Evolutionary conservation across 2,888 invertebrate species (phyloP).

Genomic region (Geotrupes spiniger): DNA sequence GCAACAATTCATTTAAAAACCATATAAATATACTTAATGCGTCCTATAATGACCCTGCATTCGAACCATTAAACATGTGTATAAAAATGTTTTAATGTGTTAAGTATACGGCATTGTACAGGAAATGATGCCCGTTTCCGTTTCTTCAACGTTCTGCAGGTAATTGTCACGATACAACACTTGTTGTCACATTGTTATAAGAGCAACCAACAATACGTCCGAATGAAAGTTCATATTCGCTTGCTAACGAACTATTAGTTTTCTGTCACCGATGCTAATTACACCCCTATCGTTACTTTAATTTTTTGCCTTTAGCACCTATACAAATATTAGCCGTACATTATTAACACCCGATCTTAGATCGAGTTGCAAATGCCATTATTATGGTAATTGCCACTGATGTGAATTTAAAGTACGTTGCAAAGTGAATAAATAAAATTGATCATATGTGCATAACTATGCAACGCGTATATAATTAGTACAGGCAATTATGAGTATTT

Average conservation of each 20-base stretch:
- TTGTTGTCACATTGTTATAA: slow-evolving; percentile 1
- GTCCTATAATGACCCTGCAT: slow-evolving; percentile 20
- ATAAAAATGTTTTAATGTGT: slow-evolving; percentile 35
- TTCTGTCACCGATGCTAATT: slow-evolving; percentile 1
- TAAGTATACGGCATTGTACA: slow-evolving; percentile 21
- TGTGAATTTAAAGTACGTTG: no score
- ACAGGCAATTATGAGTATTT: no score
- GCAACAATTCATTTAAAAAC: no score
- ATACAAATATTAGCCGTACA: no score
- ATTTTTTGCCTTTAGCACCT: no score
- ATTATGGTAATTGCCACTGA: background rate
- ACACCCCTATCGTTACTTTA: background rate
- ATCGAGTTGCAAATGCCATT: slow-evolving; percentile 2
- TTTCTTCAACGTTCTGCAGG: slow-evolving; percentile 1
- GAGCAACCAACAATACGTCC: background rate
- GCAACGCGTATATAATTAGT: no score
- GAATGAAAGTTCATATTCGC: background rate
- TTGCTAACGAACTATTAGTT: background rate
- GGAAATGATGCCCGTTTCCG: slow-evolving; percentile 18
- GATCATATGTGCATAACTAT: no score
- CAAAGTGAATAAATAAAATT: no score
- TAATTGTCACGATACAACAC: background rate
- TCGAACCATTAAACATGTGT: slow-evolving; percentile 30
- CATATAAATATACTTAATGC: no score
- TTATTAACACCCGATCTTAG: background rate